Evolutionary conservation across 2,888 invertebrate species (phyloP).

Genomic region (Andrena bicolor): DNA sequence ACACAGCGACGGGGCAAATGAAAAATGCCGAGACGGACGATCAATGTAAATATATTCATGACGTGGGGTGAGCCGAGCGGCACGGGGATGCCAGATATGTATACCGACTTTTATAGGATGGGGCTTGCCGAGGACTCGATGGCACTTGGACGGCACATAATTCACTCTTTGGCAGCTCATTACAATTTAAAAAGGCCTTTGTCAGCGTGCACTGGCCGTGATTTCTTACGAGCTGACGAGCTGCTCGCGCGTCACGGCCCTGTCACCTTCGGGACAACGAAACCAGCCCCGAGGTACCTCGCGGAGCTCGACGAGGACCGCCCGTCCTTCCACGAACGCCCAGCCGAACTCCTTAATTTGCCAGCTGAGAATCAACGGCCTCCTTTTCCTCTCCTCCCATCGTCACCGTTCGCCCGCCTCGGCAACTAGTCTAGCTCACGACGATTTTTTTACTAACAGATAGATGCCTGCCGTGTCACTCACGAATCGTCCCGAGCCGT

Average conservation of each 20-base stretch:
- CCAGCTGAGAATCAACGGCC: too few relatives aligned
- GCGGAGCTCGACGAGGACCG: not conserved
- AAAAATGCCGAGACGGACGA: conserved; percentile 83
- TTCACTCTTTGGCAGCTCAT: conserved; percentile 85
- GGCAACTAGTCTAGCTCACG: not conserved
- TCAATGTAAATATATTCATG: conserved; percentile 85
- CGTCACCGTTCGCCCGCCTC: not conserved
- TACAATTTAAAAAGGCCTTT: conserved; percentile 84
- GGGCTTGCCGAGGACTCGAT: conserved; percentile 78
- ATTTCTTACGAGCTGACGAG: conserved; percentile 68
- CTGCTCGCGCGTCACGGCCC: conserved; percentile 55
- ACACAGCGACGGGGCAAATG: conserved; percentile 77
- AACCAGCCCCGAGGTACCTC: conserved; percentile 10
- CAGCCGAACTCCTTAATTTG: conserved; percentile 25
- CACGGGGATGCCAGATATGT: conserved; percentile 64
- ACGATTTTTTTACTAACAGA: not conserved
- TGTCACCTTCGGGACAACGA: conserved; percentile 44
- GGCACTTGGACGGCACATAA: conserved; percentile 84
- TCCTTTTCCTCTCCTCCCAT: not conserved
- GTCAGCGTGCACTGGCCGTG: conserved; percentile 72
- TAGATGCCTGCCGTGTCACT: not conserved
- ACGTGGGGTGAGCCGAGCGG: conserved; percentile 80
- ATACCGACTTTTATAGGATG: conserved; percentile 74
- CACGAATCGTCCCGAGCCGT: not conserved
- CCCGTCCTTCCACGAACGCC: conserved; percentile 28